Percentiles rank a stretch among this genome's conserved stretches.
phyloP scores from a whole-genome alignment of 2,888 invertebrate genomes.

The Agonum fuliginosum region DNA sequence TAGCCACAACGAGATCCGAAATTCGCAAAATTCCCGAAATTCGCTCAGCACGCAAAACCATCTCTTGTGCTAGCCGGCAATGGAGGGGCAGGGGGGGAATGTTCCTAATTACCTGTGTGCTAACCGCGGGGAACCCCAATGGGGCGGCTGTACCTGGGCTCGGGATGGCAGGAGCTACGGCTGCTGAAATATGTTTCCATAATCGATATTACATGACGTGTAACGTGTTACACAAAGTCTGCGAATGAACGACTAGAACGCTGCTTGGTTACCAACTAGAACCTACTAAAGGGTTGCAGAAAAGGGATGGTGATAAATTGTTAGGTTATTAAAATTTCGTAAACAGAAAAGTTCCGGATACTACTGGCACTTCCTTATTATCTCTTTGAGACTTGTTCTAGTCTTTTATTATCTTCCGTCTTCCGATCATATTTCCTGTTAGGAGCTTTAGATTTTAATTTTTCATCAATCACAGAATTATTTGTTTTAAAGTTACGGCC shows the following conservation, averaged over 20 bases:
- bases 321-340: neutral
- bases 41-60: constrained; percentile 29
- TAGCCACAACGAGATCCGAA: neutral
- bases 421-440: too few relatives aligned
- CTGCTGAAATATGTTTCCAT: constrained; percentile 49
- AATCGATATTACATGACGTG: constrained; percentile 55
- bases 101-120: constrained; percentile 49
- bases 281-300: too few relatives aligned
- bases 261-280: constrained; percentile 37
- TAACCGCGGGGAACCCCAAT: constrained; percentile 20
- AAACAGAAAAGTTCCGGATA: too few relatives aligned
- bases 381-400: too few relatives aligned
- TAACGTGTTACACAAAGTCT: constrained; percentile 47
- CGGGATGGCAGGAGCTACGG: constrained; percentile 36
- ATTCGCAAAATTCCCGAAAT: constrained; percentile 41
- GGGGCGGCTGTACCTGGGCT: constrained; percentile 20
- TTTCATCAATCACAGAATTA: too few relatives aligned
- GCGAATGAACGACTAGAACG: constrained; percentile 45
- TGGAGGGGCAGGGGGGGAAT: neutral
- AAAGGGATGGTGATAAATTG: too few relatives aligned
- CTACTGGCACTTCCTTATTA: too few relatives aligned
- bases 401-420: too few relatives aligned
- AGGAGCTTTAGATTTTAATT: too few relatives aligned
- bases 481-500: too few relatives aligned
- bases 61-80: neutral